Conservation (phyloP, 2,113 vertebrate genomes). For the Indri indri region DNA sequence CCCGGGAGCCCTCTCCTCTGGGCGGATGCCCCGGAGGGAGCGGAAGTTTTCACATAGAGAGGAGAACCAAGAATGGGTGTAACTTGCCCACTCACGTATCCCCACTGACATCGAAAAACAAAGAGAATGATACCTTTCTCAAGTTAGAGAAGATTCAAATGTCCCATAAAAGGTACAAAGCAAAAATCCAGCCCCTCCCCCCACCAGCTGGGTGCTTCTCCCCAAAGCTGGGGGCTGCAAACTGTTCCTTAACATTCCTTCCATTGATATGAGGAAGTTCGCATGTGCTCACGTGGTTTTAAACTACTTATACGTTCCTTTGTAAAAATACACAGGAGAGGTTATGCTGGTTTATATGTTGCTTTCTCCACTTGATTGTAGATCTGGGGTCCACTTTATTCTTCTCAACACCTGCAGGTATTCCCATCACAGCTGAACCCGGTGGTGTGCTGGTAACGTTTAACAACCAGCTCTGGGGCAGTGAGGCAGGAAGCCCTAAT, state of each 20-base stretch:
- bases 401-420: background rate
- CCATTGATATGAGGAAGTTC: background rate
- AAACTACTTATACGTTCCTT: background rate
- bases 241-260: background rate
- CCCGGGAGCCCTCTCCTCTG: accelerated
- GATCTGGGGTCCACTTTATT: accelerated
- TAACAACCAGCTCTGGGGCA: background rate
- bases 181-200: background rate
- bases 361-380: background rate
- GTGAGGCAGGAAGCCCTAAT: background rate
- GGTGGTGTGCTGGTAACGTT: background rate
- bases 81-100: background rate
- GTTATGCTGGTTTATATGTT: background rate
- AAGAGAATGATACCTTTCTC: background rate
- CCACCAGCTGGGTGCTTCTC: accelerated
- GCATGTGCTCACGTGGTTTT: background rate
- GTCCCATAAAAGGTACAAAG: background rate
- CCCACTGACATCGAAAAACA: background rate
- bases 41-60: background rate
- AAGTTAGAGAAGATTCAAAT: background rate
- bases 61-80: background rate
- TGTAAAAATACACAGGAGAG: background rate
- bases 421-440: accelerated
- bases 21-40: accelerated
- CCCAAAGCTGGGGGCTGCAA: background rate